These are phyloP conservation scores for Nematolebias whitei DNA, from an alignment of 2,113 vertebrate species.

Conservation along the genomic window DNA sequence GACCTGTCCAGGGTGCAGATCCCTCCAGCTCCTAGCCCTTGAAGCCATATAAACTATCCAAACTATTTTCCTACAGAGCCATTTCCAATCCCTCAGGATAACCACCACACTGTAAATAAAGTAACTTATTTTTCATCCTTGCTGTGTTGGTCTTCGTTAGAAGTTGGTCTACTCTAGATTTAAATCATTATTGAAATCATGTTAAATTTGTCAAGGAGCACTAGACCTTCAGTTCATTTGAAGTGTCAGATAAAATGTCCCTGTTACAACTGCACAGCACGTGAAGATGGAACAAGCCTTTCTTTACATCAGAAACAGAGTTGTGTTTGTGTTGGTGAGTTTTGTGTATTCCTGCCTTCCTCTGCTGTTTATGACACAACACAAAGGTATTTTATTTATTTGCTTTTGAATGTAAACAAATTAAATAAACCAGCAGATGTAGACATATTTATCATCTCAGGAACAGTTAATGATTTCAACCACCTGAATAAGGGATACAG, in stretches of 20 bases:
- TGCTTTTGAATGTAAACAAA: not conserved
- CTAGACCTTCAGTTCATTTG: too few relatives aligned
- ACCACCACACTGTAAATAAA: too few relatives aligned
- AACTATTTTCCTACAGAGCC: too few relatives aligned
- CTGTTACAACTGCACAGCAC: not conserved
- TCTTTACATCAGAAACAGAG: constrained; percentile 6
- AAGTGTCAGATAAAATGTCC: not conserved
- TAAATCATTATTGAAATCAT: too few relatives aligned
- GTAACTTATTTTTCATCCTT: too few relatives aligned
- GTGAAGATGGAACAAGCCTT: not conserved
- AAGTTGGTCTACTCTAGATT: too few relatives aligned
- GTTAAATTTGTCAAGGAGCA: too few relatives aligned
- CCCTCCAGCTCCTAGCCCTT: too few relatives aligned
- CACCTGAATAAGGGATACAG: constrained; percentile 15
- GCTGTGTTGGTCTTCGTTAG: too few relatives aligned
- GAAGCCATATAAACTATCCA: too few relatives aligned
- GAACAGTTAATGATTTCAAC: constrained; percentile 4
- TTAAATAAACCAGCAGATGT: constrained; percentile 34
- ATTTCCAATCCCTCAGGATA: too few relatives aligned
- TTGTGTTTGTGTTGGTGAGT: not conserved
- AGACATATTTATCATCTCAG: constrained; percentile 25
- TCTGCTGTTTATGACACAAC: constrained; percentile 14
- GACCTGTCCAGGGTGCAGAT: too few relatives aligned
- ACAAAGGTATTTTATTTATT: constrained; percentile 17
- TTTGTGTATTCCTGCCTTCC: constrained; percentile 13